Conservation (phyloP, 37 sponge, comb jelly and placozoan genomes). For the Aphrocallistes beatrix region DNA sequence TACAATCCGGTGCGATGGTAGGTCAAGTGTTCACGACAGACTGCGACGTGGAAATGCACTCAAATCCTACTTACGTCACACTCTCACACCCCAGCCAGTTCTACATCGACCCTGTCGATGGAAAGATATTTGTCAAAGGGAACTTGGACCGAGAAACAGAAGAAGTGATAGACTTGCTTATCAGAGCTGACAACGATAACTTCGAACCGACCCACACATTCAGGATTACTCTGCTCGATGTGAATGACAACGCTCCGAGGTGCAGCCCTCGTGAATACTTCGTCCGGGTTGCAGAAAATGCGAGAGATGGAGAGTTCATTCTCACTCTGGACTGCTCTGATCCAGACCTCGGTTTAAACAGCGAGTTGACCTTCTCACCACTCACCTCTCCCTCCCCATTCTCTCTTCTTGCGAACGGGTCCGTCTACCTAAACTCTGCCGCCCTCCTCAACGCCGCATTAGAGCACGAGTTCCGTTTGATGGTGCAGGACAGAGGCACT, state of each 20-base stretch:
- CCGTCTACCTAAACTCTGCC: not conserved
- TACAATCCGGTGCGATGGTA: not conserved
- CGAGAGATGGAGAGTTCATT: not conserved
- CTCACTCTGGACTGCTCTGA: not conserved
- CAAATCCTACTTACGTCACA: not conserved
- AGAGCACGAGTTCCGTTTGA: not conserved
- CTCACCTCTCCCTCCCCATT: not conserved
- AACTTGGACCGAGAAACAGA: not conserved
- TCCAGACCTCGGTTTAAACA: not conserved
- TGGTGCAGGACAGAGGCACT: not conserved
- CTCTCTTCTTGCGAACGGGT: not conserved
- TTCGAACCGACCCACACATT: not conserved
- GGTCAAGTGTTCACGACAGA: constrained; percentile 2
- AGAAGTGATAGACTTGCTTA: not conserved
- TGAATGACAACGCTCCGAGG: not conserved
- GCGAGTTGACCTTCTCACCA: not conserved
- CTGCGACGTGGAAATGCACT: not conserved
- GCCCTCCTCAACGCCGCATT: not conserved
- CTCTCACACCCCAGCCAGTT: constrained; percentile 4
- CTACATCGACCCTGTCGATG: not conserved
- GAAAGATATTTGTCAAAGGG: not conserved
- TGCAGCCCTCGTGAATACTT: not conserved
- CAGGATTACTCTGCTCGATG: not conserved
- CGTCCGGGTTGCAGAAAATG: not conserved
- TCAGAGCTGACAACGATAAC: not conserved